These are phyloP conservation scores for Carassius carassius DNA, from an alignment of 2,113 vertebrate species.

Conservation along the genomic window DNA sequence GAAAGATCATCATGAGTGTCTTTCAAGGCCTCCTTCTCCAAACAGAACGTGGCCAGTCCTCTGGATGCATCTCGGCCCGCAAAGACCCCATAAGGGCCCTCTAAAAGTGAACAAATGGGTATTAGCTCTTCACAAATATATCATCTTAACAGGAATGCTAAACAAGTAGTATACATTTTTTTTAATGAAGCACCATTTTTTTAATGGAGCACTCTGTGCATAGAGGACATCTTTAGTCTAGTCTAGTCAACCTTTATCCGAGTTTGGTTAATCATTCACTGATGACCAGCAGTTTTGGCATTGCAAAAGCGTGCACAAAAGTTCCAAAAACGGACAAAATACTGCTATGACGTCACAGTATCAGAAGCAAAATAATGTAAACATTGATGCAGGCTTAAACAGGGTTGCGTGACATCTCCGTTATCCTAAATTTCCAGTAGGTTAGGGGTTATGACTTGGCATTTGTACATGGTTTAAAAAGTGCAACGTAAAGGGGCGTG, in stretches of 20 bases:
- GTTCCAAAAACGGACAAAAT: not conserved
- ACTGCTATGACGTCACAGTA: not conserved
- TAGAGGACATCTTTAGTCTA: not conserved
- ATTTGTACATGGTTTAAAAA: not conserved
- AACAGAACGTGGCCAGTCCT: slow-evolving; percentile 93
- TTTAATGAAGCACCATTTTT: not conserved
- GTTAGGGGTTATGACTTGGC: not conserved
- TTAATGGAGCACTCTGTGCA: not conserved
- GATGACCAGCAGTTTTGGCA: not conserved
- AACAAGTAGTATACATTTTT: not conserved
- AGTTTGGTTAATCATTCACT: slow-evolving; percentile 42
- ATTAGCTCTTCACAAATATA: not conserved
- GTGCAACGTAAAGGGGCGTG: slow-evolving; percentile 30
- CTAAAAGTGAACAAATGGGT: slow-evolving; percentile 70
- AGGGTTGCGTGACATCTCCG: not conserved
- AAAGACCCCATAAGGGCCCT: slow-evolving; percentile 95
- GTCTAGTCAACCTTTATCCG: slow-evolving; percentile 41
- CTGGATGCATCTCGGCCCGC: slow-evolving; percentile 94
- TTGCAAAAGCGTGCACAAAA: slow-evolving; percentile 14
- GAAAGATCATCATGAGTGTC: slow-evolving; percentile 93
- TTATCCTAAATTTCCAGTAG: not conserved
- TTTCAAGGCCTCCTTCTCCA: slow-evolving; percentile 92
- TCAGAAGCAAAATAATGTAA: not conserved
- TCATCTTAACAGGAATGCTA: not conserved
- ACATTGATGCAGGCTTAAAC: not conserved